Evolutionary conservation across 2,888 invertebrate species (phyloP).

Genomic region (Crossocerus cetratus): DNA sequence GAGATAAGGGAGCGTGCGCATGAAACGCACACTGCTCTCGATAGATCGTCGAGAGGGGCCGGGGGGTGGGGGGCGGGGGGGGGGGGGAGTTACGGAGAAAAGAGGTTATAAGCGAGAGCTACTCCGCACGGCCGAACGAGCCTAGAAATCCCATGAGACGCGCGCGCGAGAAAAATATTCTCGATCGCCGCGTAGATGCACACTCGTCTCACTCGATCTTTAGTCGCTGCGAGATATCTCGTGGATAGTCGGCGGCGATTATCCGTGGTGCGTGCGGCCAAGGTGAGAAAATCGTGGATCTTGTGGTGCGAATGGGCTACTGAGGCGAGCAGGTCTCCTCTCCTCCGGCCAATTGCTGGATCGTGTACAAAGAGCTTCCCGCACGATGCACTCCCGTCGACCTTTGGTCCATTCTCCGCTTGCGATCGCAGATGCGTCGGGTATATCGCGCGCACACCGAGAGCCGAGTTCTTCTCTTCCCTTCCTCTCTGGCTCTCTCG

Average conservation of each 20-base stretch:
- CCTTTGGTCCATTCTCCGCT: conserved; percentile 22
- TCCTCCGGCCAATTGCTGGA: background rate
- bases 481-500: conserved; percentile 7
- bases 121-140: background rate
- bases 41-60: no score
- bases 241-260: no score
- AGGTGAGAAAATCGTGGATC: no score
- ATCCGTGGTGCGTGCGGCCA: no score
- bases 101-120: background rate
- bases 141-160: no score
- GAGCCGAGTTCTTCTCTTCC: background rate
- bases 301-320: no score
- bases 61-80: background rate
- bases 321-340: background rate
- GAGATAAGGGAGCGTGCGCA: conserved; percentile 2
- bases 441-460: conserved; percentile 9
- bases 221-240: no score
- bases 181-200: no score
- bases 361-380: conserved; percentile 1
- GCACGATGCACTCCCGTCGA: conserved; percentile 4
- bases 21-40: background rate
- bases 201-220: no score
- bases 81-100: background rate
- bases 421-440: conserved; percentile 4
- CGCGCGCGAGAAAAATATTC: no score